A percentile compares a stretch with the other conserved stretches of the same genome.
Conservation (phyloP, 2,888 invertebrate genomes). For the Epinotia ramella region DNA sequence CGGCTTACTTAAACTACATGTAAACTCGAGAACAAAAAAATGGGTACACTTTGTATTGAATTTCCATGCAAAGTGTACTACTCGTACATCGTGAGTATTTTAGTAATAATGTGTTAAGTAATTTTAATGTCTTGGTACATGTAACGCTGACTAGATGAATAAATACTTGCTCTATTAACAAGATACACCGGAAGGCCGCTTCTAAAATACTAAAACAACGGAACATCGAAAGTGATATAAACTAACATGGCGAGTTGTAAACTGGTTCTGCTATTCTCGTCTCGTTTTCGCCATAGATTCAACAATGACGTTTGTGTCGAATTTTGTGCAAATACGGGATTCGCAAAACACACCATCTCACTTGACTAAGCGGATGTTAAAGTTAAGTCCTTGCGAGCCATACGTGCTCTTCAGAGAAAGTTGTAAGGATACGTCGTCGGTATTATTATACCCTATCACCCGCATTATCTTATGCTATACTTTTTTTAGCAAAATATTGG, state of each 20-base stretch:
- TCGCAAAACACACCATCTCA: conserved; percentile 14
- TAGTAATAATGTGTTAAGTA: conserved; percentile 1
- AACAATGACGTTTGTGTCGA: conserved; percentile 29
- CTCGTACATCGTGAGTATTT: neutral
- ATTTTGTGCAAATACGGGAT: conserved; percentile 29
- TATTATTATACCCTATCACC: neutral
- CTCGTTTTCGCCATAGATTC: conserved; percentile 21
- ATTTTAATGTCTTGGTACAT: neutral
- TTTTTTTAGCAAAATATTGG: too few relatives aligned
- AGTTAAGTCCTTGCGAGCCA: neutral
- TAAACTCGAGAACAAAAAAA: too few relatives aligned
- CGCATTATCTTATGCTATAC: too few relatives aligned
- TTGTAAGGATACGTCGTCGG: too few relatives aligned
- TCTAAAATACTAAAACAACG: conserved; percentile 6
- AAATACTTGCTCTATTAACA: conserved; percentile 11
- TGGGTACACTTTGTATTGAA: too few relatives aligned
- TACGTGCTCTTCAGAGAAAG: too few relatives aligned
- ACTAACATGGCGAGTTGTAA: conserved; percentile 27
- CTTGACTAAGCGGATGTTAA: neutral
- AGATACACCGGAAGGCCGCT: conserved; percentile 6
- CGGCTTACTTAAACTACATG: too few relatives aligned
- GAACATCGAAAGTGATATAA: conserved; percentile 30
- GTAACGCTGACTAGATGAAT: conserved; percentile 1
- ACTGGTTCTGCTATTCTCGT: conserved; percentile 34
- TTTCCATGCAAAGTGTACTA: too few relatives aligned